Percentiles rank a stretch among this genome's conserved stretches.
These are phyloP conservation scores for Lingula anatina DNA, from an alignment of 2,888 invertebrate genomes.

Conservation along the genomic window DNA sequence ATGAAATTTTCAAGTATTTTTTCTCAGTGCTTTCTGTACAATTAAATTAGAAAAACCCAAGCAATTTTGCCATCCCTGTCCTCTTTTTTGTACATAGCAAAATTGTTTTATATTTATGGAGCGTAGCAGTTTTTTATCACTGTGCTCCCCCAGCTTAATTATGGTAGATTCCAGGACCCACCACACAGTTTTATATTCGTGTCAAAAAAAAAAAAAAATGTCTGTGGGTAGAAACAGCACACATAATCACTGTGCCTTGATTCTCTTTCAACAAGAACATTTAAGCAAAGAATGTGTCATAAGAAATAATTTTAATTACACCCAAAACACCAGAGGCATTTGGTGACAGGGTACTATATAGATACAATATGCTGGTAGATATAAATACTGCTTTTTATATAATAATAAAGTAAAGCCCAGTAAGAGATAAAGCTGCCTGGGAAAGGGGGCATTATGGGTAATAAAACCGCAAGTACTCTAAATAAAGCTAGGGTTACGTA, in stretches of 20 bases:
- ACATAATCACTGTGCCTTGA: not conserved
- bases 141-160: not conserved
- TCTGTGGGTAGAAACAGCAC: not conserved
- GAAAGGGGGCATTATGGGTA: too few relatives aligned
- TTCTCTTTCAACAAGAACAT: not conserved
- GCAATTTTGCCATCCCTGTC: too few relatives aligned
- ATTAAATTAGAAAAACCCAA: too few relatives aligned
- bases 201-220: not conserved
- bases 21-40: too few relatives aligned
- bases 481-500: too few relatives aligned
- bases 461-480: too few relatives aligned
- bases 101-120: too few relatives aligned
- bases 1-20: too few relatives aligned
- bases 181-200: not conserved
- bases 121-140: not conserved
- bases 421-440: too few relatives aligned
- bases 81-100: too few relatives aligned
- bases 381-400: too few relatives aligned
- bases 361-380: not conserved
- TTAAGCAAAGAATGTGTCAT: not conserved
- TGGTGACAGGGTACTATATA: not conserved
- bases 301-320: not conserved
- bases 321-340: not conserved
- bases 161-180: not conserved
- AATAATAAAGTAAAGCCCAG: too few relatives aligned